A percentile compares a stretch with the other conserved stretches of the same genome.
Conservation (phyloP, 1,140 invertebrate species). For the Doryteuthis pealeii region DNA sequence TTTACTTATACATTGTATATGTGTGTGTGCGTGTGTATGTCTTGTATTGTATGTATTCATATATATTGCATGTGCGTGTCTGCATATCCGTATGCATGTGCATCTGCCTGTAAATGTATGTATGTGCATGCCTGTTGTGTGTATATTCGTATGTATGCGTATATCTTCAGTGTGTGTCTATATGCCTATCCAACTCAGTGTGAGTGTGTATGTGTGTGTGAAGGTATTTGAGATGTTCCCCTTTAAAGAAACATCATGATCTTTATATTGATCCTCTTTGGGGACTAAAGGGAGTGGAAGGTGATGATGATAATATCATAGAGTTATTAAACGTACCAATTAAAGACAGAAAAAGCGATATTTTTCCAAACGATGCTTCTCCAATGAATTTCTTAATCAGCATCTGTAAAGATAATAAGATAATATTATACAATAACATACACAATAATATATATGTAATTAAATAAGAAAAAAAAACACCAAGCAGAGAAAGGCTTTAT, state of each 20-base stretch:
- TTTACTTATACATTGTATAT: too few species aligned
- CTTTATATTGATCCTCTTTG: too few species aligned
- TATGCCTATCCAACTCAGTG: not conserved
- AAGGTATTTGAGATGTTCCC: too few species aligned
- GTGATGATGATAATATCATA: too few species aligned
- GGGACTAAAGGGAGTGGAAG: too few species aligned
- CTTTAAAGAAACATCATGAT: too few species aligned
- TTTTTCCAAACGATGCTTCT: slow-evolving; percentile 81
- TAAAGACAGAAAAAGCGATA: slow-evolving; percentile 28
- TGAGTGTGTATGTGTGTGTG: not conserved
- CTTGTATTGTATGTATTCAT: too few species aligned
- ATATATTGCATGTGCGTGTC: not conserved
- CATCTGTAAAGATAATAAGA: slow-evolving; percentile 68
- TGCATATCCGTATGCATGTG: not conserved
- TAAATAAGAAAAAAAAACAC: too few species aligned
- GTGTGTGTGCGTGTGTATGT: not conserved
- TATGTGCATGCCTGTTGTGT: not conserved
- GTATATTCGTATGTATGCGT: not conserved
- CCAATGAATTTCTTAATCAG: slow-evolving; percentile 88
- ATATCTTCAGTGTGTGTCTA: not conserved
- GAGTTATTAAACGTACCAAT: slow-evolving; percentile 62
- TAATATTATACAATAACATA: not conserved
- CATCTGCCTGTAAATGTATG: not conserved
- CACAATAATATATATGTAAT: too few species aligned
- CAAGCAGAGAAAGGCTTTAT: too few species aligned